These are phyloP conservation scores for Scomber scombrus DNA, from an alignment of 2,113 vertebrate genomes.

Conservation along the genomic window DNA sequence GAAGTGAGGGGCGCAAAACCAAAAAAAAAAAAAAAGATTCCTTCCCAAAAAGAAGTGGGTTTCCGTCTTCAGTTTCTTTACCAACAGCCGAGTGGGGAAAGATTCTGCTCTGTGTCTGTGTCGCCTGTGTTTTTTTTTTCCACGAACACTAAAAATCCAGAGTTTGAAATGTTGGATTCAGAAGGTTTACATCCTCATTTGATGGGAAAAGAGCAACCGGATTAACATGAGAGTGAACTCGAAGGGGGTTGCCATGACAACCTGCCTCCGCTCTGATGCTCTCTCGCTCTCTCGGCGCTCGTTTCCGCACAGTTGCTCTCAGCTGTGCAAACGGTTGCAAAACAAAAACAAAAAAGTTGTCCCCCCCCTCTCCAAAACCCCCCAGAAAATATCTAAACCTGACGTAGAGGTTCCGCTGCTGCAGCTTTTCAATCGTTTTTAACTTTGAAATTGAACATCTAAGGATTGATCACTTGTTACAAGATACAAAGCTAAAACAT, in stretches of 20 bases:
- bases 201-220: background rate
- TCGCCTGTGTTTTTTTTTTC: conserved; percentile 19
- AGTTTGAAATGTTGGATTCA: conserved; percentile 4
- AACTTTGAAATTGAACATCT: conserved; percentile 53
- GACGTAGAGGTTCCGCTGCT: conserved; percentile 38
- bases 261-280: conserved; percentile 15
- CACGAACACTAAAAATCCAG: conserved; percentile 42
- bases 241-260: background rate
- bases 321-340: conserved; percentile 24
- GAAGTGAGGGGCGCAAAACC: background rate
- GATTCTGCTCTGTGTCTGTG: conserved; percentile 30
- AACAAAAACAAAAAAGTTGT: conserved; percentile 13
- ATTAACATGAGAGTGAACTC: background rate
- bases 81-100: conserved; percentile 5
- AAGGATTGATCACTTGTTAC: conserved; percentile 81
- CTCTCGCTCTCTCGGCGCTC: background rate
- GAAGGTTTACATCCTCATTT: background rate
- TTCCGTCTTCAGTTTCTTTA: conserved; percentile 30
- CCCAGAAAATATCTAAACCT: conserved; percentile 54
- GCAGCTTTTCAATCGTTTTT: conserved; percentile 36
- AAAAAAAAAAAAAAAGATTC: background rate
- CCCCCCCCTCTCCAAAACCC: too few relatives aligned
- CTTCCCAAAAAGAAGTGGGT: conserved; percentile 3
- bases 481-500: conserved; percentile 78
- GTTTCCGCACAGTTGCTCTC: background rate